Evolutionary conservation across 2,113 vertebrate species (phyloP).

Genomic region (Varanus salvator): DNA sequence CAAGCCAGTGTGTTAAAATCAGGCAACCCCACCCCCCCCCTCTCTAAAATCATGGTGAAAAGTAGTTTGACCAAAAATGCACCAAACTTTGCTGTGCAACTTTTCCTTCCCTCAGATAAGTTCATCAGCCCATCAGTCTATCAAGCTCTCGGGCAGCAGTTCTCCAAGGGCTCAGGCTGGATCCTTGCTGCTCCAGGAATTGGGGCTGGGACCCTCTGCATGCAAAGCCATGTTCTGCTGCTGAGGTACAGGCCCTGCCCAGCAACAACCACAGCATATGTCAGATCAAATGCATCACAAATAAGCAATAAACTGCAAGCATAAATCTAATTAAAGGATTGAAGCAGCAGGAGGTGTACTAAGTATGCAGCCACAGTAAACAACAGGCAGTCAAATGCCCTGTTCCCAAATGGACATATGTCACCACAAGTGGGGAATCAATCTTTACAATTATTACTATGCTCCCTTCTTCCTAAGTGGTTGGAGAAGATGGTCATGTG

Average conservation of each 20-base stretch:
- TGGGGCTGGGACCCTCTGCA: too few relatives aligned
- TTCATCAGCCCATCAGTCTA: neutral
- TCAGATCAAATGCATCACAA: neutral
- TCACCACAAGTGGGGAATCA: neutral
- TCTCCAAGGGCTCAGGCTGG: too few relatives aligned
- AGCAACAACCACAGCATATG: neutral
- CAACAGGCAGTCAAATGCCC: neutral
- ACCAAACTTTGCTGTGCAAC: neutral
- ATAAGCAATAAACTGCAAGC: neutral
- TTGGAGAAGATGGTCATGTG: neutral
- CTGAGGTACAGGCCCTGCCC: too few relatives aligned
- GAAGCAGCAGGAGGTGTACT: neutral
- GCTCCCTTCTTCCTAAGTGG: neutral
- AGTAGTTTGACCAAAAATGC: neutral
- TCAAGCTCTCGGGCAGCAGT: too few relatives aligned
- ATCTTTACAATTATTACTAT: neutral
- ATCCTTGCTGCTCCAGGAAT: too few relatives aligned
- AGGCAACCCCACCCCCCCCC: neutral
- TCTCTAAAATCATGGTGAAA: conserved; percentile 17
- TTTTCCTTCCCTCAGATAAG: neutral
- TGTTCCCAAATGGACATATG: neutral
- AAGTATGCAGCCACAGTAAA: neutral
- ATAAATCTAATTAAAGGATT: neutral
- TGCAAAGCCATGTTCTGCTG: too few relatives aligned
- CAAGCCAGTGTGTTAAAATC: conserved; percentile 8